These are phyloP conservation scores for Melanogrammus aeglefinus DNA, from an alignment of 2,797 vertebrate species.

Conservation along the genomic window DNA sequence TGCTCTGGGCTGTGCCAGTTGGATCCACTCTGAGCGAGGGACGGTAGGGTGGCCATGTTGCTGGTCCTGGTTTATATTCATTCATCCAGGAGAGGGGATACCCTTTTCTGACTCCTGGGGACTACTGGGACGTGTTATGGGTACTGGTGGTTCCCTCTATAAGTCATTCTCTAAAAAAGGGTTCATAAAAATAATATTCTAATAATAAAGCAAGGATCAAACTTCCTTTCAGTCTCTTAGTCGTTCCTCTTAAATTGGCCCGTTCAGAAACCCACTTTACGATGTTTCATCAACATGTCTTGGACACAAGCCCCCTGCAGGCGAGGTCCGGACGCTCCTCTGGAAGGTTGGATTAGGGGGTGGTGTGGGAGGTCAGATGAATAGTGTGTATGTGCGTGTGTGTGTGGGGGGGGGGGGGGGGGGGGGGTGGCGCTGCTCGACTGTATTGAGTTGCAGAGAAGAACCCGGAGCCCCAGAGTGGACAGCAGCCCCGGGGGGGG, in stretches of 20 bases:
- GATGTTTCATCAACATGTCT: neutral
- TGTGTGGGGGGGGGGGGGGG: neutral
- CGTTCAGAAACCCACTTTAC: neutral
- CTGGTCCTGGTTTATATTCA: neutral
- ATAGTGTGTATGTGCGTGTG: neutral
- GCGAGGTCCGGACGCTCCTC: neutral
- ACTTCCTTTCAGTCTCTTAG: neutral
- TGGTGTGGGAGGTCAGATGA: neutral
- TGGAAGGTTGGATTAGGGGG: neutral
- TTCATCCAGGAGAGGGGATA: neutral
- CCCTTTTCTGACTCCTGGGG: neutral
- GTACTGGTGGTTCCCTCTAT: neutral
- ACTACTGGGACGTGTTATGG: neutral
- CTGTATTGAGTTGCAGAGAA: constrained; percentile 22
- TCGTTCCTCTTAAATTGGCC: neutral
- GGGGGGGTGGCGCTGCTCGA: neutral
- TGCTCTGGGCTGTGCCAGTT: constrained; percentile 67
- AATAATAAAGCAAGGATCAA: neutral
- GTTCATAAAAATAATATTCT: neutral
- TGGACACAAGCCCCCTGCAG: neutral
- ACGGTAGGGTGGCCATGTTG: neutral
- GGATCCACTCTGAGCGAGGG: constrained; percentile 60
- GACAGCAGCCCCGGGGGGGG: constrained; percentile 58
- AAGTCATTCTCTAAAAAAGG: neutral
- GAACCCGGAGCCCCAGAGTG: constrained; percentile 52